Base-by-base conservation (phyloP, 2,113 vertebrate genomes). In the Macroglossus sobrinus region DNA sequence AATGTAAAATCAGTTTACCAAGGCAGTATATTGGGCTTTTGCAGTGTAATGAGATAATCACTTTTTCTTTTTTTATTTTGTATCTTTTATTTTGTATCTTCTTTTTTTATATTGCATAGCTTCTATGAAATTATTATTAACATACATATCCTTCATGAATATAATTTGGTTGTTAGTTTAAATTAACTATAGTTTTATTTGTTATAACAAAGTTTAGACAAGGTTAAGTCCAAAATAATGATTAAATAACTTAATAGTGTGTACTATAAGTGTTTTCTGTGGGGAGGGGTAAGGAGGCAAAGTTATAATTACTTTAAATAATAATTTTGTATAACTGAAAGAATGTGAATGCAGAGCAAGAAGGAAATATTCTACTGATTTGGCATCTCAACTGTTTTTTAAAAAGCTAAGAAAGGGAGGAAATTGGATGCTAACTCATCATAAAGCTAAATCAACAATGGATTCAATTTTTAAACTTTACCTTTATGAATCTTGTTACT, bases 151-250 rank as follows among this genome's bases (percentile, higher is more conserved):
- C 43, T 88, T 95, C 45, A 59, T 78, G 82, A 82, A 47, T 38
- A 12, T 89, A 47, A 85, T 72, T 53, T 88, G 55, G 22, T 82
- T 66, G 53, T 84, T 59, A 71, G 53, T 97, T 92, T 64, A 91
- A 86, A 84, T 72, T 88, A 71, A 45, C 38, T n/a, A 13, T n/a
- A 80, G 82, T 87, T 86, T 78, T 82, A 43, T 88, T 82, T 86
- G 35, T 69, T 75, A 30, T 53, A 95, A 93, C 40, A 88, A 64
- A 79, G 71, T 5, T 59, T 76, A 64, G 92, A 74, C 30, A 38
- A 93, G 14, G 1, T 53, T 78, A 84, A 94, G 84, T 26, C 40
- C 15, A 82, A 96, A 94, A 76, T 47, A 75, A 93, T 45, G 30
- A 35, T 86, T 55, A 74, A 94, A 71, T 13, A 71, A 86, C 24